phyloP scores from a whole-genome alignment of 2,888 invertebrate species.

The Habrosyne pyritoides region DNA sequence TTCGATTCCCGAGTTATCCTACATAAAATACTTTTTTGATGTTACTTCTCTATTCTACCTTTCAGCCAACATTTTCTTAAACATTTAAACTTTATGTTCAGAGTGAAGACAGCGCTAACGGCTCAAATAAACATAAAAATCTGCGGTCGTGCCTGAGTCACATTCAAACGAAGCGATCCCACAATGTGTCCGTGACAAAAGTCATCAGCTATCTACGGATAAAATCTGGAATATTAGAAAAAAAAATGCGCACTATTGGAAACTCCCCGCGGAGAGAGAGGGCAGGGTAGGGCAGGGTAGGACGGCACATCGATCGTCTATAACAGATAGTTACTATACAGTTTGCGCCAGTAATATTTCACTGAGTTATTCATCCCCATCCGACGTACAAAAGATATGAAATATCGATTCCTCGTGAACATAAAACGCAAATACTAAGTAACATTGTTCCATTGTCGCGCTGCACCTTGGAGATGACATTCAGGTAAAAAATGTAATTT shows the following conservation, averaged over 20 bases:
- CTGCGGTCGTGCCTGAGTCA: background rate
- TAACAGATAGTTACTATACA: background rate
- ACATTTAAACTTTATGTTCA: background rate
- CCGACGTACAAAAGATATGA: conserved; percentile 35
- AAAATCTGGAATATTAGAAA: conserved; percentile 7
- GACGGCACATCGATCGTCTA: conserved; percentile 23
- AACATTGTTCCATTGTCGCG: conserved; percentile 8
- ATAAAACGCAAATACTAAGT: conserved; percentile 20
- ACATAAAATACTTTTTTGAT: too few relatives aligned
- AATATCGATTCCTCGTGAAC: conserved; percentile 37
- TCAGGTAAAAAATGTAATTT: conserved; percentile 5
- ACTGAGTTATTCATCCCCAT: conserved; percentile 21
- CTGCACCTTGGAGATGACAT: conserved; percentile 6
- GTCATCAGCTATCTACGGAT: conserved; percentile 4
- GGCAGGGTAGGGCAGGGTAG: background rate
- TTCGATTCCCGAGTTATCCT: background rate
- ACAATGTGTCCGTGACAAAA: background rate
- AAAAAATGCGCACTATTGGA: background rate
- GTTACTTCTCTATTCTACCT: too few relatives aligned
- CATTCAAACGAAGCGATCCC: background rate
- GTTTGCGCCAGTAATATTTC: conserved; percentile 27
- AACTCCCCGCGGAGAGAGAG: background rate
- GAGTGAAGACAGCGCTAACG: background rate
- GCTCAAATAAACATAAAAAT: background rate
- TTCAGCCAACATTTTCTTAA: too few relatives aligned